Evolutionary conservation across 2,797 vertebrate species (phyloP).

Genomic region (Chaunax sp.): DNA sequence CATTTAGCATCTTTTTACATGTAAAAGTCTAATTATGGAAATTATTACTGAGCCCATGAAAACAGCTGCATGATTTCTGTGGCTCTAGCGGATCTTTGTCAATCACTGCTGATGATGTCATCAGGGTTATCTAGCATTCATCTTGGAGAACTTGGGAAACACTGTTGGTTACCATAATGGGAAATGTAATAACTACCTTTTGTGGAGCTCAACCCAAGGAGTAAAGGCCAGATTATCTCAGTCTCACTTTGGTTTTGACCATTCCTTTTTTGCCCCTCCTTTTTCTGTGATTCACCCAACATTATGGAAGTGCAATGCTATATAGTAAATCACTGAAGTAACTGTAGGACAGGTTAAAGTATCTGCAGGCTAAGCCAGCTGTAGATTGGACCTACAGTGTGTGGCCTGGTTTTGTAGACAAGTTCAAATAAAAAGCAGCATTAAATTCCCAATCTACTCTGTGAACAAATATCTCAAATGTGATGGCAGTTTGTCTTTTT

Average conservation of each 20-base stretch:
- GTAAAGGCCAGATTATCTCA: background rate
- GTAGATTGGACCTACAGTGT: too few relatives aligned
- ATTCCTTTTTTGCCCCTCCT: too few relatives aligned
- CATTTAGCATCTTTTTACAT: too few relatives aligned
- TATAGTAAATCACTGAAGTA: too few relatives aligned
- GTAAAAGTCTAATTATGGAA: background rate
- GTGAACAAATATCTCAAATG: background rate
- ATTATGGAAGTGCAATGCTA: background rate
- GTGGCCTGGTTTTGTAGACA: too few relatives aligned
- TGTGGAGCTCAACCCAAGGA: background rate
- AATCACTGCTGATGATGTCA: background rate
- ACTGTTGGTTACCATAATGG: background rate
- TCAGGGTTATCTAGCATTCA: background rate
- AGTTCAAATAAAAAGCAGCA: too few relatives aligned
- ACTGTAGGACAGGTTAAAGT: too few relatives aligned
- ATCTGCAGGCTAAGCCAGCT: too few relatives aligned
- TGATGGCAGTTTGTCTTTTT: background rate
- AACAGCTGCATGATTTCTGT: background rate
- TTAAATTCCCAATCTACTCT: too few relatives aligned
- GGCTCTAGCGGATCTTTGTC: background rate
- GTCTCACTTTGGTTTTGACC: background rate
- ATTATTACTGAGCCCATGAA: background rate
- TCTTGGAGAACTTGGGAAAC: background rate
- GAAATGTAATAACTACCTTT: background rate
- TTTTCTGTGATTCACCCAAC: background rate